Conservation (phyloP, 2,113 vertebrate species). For the Malurus elegans region DNA sequence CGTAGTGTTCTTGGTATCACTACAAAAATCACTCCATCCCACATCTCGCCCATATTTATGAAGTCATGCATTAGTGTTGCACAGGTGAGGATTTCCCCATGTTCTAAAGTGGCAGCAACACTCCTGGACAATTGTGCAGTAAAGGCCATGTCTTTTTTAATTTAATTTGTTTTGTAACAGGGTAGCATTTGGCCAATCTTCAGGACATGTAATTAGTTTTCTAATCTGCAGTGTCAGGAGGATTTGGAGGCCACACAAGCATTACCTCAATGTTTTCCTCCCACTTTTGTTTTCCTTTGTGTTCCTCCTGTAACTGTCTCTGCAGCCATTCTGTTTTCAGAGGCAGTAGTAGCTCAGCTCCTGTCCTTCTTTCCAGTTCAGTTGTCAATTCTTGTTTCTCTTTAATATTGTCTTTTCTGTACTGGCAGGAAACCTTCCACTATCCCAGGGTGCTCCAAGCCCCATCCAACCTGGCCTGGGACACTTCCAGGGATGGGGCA, state of each 20-base stretch:
- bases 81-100: background rate
- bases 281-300: background rate
- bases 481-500: background rate
- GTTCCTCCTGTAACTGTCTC: background rate
- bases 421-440: background rate
- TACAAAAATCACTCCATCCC: too few relatives aligned
- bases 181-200: background rate
- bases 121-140: background rate
- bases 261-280: background rate
- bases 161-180: background rate
- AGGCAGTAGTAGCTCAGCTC: background rate
- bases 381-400: background rate
- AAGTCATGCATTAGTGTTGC: background rate
- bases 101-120: background rate
- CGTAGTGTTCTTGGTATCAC: accelerated
- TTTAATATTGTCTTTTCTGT: background rate
- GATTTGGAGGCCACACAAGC: accelerated
- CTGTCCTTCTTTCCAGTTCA: background rate
- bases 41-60: background rate
- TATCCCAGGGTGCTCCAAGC: background rate
- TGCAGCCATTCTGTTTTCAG: background rate
- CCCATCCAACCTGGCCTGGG: background rate
- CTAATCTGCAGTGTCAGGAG: background rate
- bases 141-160: background rate
- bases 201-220: background rate